Percentiles rank a stretch among this genome's conserved stretches.
phyloP scores from a whole-genome alignment of 2,113 vertebrate species.

The Calonectris borealis region DNA sequence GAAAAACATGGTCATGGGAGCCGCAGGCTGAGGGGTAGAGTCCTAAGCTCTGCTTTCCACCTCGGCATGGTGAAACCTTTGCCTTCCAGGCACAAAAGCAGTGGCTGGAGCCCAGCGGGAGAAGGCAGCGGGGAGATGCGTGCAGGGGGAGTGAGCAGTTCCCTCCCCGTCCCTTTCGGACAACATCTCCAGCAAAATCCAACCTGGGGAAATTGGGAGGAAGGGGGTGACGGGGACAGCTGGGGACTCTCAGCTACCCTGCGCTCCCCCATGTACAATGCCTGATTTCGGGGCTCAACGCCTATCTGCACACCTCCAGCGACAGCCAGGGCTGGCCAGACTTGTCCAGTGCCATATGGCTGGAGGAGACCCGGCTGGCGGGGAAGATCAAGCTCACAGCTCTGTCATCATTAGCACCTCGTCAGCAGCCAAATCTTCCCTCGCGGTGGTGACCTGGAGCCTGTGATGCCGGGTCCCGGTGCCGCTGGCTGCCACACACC shows the following conservation, averaged over 20 bases:
- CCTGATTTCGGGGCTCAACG: neutral
- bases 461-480: rapidly evolving
- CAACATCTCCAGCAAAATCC: neutral
- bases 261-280: rapidly evolving
- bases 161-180: rapidly evolving
- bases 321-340: neutral
- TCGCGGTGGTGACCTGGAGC: neutral
- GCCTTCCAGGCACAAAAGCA: neutral
- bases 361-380: rapidly evolving
- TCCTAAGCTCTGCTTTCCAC: neutral
- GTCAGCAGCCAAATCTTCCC: neutral
- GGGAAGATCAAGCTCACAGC: neutral
- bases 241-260: too few relatives aligned
- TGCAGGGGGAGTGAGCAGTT: rapidly evolving
- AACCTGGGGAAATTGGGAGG: neutral
- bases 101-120: neutral
- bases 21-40: neutral
- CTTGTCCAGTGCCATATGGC: neutral
- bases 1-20: rapidly evolving
- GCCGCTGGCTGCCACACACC: rapidly evolving
- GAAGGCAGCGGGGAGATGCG: neutral
- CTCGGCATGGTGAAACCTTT: rapidly evolving
- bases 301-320: neutral
- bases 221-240: neutral
- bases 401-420: neutral